phyloP scores from a whole-genome alignment of 2,113 vertebrate genomes.

The Prinia subflava region DNA sequence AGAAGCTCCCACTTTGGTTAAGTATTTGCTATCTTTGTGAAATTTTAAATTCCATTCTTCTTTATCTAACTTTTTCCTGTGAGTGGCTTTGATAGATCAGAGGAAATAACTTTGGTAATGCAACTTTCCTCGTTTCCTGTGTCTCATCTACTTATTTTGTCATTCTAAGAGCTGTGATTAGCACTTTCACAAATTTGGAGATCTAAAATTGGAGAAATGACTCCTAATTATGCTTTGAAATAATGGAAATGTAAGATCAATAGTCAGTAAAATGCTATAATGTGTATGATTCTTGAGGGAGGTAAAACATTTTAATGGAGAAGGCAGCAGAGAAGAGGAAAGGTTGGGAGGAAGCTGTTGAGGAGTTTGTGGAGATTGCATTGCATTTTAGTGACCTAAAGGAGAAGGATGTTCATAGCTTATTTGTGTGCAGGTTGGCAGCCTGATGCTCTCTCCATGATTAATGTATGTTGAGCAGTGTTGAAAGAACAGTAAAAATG shows the following conservation, averaged over 20 bases:
- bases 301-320: neutral
- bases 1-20: neutral
- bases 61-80: neutral
- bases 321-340: neutral
- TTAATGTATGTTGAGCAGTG: neutral
- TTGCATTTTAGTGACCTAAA: neutral
- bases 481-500: neutral
- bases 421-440: neutral
- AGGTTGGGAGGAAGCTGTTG: neutral
- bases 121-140: neutral
- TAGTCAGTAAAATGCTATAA: neutral
- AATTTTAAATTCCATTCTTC: neutral
- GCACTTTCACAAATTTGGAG: neutral
- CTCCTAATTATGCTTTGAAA: neutral
- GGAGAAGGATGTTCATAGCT: neutral
- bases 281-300: neutral
- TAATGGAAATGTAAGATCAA: neutral
- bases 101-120: constrained; percentile 18
- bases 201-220: neutral
- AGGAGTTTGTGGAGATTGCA: neutral
- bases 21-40: neutral
- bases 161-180: neutral
- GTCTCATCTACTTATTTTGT: neutral
- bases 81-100: neutral
- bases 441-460: neutral